Conservation (phyloP, 1,140 invertebrate genomes). For the Drosophila arawakana region DNA sequence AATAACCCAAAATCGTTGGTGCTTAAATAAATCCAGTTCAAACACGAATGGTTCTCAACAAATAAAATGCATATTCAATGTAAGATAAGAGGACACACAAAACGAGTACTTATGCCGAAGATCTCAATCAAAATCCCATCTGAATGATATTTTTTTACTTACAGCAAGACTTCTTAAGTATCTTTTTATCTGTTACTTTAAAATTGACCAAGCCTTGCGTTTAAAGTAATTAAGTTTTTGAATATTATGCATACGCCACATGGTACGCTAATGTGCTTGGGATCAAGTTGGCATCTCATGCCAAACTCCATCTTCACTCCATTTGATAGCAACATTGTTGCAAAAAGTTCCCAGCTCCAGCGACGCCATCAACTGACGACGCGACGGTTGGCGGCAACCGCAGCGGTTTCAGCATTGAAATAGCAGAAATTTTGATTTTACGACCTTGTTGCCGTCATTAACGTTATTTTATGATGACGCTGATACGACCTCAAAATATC, state of each 20-base stretch:
- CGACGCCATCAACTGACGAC: conserved; percentile 13
- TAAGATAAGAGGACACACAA: conserved; percentile 14
- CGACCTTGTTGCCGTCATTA: conserved; percentile 82
- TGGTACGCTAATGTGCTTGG: conserved; percentile 49
- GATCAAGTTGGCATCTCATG: conserved; percentile 24
- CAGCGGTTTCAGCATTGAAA: conserved; percentile 73
- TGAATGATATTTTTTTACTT: conserved; percentile 12
- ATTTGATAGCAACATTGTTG: conserved; percentile 34
- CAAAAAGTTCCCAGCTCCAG: conserved; percentile 29
- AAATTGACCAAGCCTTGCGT: conserved; percentile 25
- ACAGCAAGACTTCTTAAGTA: not conserved
- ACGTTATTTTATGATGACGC: conserved; percentile 84
- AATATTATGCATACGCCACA: conserved; percentile 66
- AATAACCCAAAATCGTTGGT: conserved; percentile 50
- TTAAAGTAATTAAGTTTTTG: conserved; percentile 75
- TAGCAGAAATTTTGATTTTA: conserved; percentile 83
- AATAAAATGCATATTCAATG: conserved; percentile 14
- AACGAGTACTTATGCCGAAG: not conserved
- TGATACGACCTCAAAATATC: conserved; percentile 82
- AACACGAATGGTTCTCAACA: conserved; percentile 26
- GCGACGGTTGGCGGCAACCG: conserved; percentile 35
- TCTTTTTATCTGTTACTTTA: not conserved
- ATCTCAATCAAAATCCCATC: conserved; percentile 19
- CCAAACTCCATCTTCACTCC: conserved; percentile 11
- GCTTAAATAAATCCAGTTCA: conserved; percentile 46